A percentile compares a stretch with the other conserved stretches of the same genome.
phyloP scores from a whole-genome alignment of 2,113 vertebrate species.

The Halcyon senegalensis region DNA sequence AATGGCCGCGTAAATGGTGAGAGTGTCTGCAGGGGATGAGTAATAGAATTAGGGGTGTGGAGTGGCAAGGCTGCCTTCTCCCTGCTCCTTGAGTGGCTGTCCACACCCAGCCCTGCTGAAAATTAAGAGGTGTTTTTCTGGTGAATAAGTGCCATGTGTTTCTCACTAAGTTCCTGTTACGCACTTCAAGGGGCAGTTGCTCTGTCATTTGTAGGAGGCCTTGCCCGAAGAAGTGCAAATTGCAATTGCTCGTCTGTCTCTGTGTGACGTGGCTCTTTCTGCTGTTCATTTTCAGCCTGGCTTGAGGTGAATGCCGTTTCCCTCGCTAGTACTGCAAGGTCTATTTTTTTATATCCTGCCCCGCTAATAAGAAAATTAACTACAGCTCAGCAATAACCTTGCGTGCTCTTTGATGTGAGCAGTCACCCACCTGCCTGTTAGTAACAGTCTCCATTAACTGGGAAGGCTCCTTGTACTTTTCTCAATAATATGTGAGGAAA shows the following conservation, averaged over 20 bases:
- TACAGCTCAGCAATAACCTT: not conserved
- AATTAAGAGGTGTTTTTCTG: not conserved
- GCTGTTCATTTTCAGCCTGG: not conserved
- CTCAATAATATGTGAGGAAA: not conserved
- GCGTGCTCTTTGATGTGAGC: not conserved
- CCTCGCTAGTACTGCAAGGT: not conserved
- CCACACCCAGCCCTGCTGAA: not conserved
- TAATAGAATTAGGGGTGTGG: not conserved
- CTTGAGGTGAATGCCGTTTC: not conserved
- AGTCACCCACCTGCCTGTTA: not conserved
- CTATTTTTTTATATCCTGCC: not conserved
- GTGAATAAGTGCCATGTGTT: not conserved
- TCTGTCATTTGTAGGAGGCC: accelerated
- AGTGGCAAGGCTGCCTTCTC: not conserved
- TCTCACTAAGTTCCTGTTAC: not conserved
- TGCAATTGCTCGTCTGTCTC: not conserved
- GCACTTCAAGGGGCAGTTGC: not conserved
- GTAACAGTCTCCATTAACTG: not conserved
- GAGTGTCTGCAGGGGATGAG: not conserved
- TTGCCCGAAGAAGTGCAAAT: not conserved
- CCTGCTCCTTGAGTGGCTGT: not conserved
- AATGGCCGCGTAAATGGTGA: not conserved
- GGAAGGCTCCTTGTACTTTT: not conserved
- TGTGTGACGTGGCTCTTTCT: not conserved
- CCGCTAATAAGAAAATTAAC: not conserved